Evolutionary conservation across 30 jellyfish, hydroid and myxozoan species (phyloP), one percentile per base, ranked within the genome.

Genomic region (Turritopsis dohrnii): DNA sequence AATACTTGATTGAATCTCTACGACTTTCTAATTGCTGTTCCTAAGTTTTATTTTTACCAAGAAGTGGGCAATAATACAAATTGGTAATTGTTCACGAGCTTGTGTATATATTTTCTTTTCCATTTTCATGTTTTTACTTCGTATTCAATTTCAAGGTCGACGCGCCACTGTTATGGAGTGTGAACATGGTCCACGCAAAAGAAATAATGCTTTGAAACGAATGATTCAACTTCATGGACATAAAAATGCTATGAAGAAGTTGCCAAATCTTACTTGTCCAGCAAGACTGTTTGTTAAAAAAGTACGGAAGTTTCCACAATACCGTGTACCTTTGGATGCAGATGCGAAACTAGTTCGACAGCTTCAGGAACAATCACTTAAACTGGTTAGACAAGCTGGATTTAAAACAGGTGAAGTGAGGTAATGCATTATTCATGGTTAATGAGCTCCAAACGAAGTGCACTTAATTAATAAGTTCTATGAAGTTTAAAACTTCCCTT

Each of bases 181-280:
- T 81, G 98, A 92, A 74, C 98, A 92, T 85, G 98, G 98, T 7
- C 98, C 98, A 52, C 87, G 98, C 27, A 92, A 92, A 86, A 87
- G 95, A 80, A 88, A 92, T 24, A 92, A 88, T 83, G 96, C 96
- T 26, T 52, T 92, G n/a, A 92, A 92, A 80, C 84, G 98, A 77
- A 84, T 88, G 92, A 72, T 88, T 21, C 88, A 88, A 41, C 76
- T 83, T 54, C 89, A 92, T 21, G 98, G 87, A 8, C 94, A 92
- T 4, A 84, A 86, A 26, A 79, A 85, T n/a, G 82, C 97, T 8
- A 26, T 88, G 84, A 92, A 92, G 66, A 88, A 79, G 52, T 83
- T 92, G 27, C 93, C 96, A 65, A 92, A 88, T 53, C 87, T 92
- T 16, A 92, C 98, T 7, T 92, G 98, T 71, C 98, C 98, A 4